A percentile compares a stretch with the other conserved stretches of the same genome.
Evolutionary conservation across 2,113 vertebrate genomes (phyloP).

Genomic region (Chaetura pelagica): DNA sequence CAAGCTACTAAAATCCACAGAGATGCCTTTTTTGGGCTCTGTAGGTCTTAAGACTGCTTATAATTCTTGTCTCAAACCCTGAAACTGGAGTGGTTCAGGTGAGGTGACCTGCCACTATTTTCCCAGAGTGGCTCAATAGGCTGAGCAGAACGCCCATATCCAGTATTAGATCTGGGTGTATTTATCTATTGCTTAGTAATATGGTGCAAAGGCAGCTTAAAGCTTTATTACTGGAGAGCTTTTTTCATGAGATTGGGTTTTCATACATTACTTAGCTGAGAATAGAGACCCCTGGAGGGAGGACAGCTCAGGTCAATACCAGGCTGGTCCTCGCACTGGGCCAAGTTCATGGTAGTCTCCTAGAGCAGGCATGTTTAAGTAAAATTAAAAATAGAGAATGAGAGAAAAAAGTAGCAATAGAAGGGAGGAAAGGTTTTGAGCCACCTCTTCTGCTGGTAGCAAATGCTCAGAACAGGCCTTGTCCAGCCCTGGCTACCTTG

Average conservation of each 20-base stretch:
- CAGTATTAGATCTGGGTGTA: not conserved
- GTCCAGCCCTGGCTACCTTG: not conserved
- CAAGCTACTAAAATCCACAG: not conserved
- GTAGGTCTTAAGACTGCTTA: not conserved
- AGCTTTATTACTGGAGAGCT: not conserved
- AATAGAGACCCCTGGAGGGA: not conserved
- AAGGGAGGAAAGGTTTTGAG: not conserved
- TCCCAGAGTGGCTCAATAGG: not conserved
- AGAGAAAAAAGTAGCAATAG: not conserved
- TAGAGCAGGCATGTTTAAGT: not conserved
- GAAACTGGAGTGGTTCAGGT: not conserved
- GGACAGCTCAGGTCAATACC: not conserved
- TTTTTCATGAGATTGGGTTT: not conserved
- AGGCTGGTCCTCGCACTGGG: accelerated
- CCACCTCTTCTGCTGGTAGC: not conserved
- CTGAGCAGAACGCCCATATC: not conserved
- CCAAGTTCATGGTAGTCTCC: not conserved
- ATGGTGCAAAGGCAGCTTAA: not conserved
- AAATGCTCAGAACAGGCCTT: not conserved
- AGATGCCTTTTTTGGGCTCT: not conserved
- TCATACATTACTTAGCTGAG: not conserved
- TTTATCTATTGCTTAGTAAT: not conserved
- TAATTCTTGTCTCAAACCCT: not conserved
- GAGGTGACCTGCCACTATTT: not conserved
- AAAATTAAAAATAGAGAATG: no score